Percentiles rank a stretch among this genome's conserved stretches.
phyloP scores from a whole-genome alignment of 1,140 invertebrate genomes.

The Psilanteris sp. region DNA sequence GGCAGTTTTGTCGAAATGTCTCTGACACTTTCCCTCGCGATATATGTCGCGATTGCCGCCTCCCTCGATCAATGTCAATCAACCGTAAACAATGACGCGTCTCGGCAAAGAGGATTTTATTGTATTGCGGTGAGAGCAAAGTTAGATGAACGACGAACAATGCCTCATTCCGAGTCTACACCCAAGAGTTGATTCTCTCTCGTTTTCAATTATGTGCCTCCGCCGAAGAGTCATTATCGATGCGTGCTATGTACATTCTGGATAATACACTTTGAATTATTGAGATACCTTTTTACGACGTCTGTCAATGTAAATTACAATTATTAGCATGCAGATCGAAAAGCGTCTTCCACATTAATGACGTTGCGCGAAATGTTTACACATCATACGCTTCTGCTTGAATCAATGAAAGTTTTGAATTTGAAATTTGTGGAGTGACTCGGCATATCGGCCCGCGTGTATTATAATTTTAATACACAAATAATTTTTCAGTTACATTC shows the following conservation, averaged over 20 bases:
- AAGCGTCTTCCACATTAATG: conserved; percentile 29
- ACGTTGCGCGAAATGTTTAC: conserved; percentile 34
- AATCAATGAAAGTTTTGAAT: conserved; percentile 14
- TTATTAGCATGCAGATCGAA: conserved; percentile 23
- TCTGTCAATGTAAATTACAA: conserved; percentile 47
- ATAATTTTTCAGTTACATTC: too few relatives aligned
- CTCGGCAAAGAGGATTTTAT: conserved; percentile 76
- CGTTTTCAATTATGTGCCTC: conserved; percentile 51
- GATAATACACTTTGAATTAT: conserved; percentile 46
- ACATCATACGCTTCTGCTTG: conserved; percentile 16
- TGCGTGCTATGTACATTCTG: conserved; percentile 13
- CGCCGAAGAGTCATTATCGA: conserved; percentile 40
- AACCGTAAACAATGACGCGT: conserved; percentile 74
- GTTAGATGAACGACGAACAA: conserved; percentile 58
- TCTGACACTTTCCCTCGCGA: conserved; percentile 66
- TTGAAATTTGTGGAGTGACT: conserved; percentile 5
- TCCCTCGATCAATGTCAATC: conserved; percentile 78
- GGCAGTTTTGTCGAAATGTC: conserved; percentile 55
- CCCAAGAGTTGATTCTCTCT: conserved; percentile 29
- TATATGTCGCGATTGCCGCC: conserved; percentile 46
- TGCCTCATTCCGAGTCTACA: conserved; percentile 33
- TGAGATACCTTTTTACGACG: conserved; percentile 52
- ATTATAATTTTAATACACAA: too few relatives aligned
- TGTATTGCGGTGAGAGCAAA: conserved; percentile 73
- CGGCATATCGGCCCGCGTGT: too few relatives aligned